A percentile compares a stretch with the other conserved stretches of the same genome.
phyloP scores from a whole-genome alignment of 1,140 invertebrate genomes.

The Polypedilum pembai region DNA sequence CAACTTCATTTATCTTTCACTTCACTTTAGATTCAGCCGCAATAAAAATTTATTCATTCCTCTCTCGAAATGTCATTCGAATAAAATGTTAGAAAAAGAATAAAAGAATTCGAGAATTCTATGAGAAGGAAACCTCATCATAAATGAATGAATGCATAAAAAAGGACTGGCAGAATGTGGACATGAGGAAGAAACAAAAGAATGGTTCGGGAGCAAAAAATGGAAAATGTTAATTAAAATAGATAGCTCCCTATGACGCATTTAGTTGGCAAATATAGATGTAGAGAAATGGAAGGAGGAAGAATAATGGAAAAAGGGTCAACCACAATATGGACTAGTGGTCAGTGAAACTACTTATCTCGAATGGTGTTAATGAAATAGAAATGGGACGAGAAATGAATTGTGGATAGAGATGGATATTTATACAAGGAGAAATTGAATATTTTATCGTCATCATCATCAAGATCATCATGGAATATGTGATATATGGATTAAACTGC shows the following conservation, averaged over 20 bases:
- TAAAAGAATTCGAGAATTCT: too few relatives aligned
- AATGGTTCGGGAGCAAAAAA: not conserved
- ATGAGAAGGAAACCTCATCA: not conserved
- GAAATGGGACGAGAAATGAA: not conserved
- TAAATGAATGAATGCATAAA: not conserved
- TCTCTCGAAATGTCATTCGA: not conserved
- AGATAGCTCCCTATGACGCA: slow-evolving; percentile 16
- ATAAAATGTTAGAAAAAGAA: too few relatives aligned
- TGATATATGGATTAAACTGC: too few relatives aligned
- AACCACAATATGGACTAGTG: not conserved
- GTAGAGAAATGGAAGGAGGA: not conserved
- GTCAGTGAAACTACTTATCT: not conserved
- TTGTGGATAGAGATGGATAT: not conserved
- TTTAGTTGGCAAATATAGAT: not conserved
- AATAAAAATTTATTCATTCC: not conserved
- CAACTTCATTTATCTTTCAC: not conserved
- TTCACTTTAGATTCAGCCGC: not conserved
- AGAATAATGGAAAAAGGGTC: not conserved
- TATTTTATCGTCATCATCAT: not conserved
- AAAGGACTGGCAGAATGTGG: not conserved
- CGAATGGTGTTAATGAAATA: not conserved
- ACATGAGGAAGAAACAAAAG: too few relatives aligned
- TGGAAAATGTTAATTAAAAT: slow-evolving; percentile 1
- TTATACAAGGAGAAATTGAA: not conserved
- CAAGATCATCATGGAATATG: not conserved